These are phyloP conservation scores for Ceramica pisi DNA, from an alignment of 2,888 invertebrate species.

Conservation along the genomic window DNA sequence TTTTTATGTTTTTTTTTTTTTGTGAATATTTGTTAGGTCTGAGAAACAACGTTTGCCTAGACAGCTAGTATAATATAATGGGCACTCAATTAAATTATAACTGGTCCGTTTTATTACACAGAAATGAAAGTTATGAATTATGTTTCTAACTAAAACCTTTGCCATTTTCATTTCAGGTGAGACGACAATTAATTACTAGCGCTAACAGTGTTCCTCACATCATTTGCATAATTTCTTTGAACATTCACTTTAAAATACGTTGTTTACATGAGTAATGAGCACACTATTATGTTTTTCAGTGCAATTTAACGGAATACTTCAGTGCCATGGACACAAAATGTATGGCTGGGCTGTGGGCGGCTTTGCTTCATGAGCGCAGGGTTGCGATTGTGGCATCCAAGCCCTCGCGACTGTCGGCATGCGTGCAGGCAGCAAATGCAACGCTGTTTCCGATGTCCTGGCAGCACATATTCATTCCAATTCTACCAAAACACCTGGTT, in stretches of 20 bases:
- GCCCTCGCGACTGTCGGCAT: slow-evolving; percentile 97
- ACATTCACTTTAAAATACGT: not conserved
- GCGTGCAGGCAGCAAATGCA: slow-evolving; percentile 98
- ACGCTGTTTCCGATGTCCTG: slow-evolving; percentile 99
- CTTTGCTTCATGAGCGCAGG: slow-evolving; percentile 98
- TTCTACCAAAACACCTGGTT: slow-evolving; percentile 96
- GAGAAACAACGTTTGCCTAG: too few relatives aligned
- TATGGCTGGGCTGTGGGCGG: slow-evolving; percentile 99
- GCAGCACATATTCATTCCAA: slow-evolving; percentile 99
- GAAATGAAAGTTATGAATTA: not conserved
- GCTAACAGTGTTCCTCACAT: not conserved
- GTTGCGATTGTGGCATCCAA: slow-evolving; percentile 98
- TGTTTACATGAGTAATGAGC: slow-evolving; percentile 15
- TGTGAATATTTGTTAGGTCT: too few relatives aligned
- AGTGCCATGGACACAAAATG: slow-evolving; percentile 98
- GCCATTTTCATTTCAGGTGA: slow-evolving; percentile 5
- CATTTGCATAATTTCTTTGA: not conserved
- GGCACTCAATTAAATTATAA: not conserved
- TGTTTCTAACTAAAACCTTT: not conserved
- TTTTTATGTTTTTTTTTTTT: too few relatives aligned
- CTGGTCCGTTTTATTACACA: not conserved
- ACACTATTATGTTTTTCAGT: slow-evolving; percentile 91
- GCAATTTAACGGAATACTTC: slow-evolving; percentile 99
- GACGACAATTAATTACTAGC: too few relatives aligned
- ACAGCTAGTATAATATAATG: not conserved